These are phyloP conservation scores for Epinotia ramella DNA, from an alignment of 2,888 invertebrate genomes.

Conservation along the genomic window DNA sequence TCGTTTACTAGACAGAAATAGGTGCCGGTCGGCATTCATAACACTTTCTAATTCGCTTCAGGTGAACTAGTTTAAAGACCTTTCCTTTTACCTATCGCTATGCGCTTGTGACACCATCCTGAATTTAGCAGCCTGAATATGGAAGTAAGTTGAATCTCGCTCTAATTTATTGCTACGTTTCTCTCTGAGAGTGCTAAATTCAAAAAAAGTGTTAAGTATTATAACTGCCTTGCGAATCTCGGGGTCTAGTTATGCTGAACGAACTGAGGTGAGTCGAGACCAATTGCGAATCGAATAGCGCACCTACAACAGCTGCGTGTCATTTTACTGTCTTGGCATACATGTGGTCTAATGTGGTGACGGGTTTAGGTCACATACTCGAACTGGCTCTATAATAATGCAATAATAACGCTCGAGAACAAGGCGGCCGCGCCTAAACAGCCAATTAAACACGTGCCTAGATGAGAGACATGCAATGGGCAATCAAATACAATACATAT, in stretches of 20 bases:
- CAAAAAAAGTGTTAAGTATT: too few relatives aligned
- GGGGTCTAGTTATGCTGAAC: background rate
- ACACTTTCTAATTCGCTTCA: background rate
- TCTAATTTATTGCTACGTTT: background rate
- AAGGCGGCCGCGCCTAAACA: conserved; percentile 60
- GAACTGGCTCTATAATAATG: conserved; percentile 39
- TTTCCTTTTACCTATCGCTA: background rate
- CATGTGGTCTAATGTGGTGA: conserved; percentile 55
- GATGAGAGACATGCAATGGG: conserved; percentile 47
- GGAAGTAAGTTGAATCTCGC: too few relatives aligned
- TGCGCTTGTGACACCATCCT: background rate
- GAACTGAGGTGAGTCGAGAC: background rate
- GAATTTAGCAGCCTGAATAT: too few relatives aligned
- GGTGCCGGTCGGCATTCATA: background rate
- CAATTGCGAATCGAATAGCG: background rate
- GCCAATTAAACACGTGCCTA: conserved; percentile 59
- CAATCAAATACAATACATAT: conserved; percentile 31
- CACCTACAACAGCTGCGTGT: conserved; percentile 36
- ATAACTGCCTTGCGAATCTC: background rate
- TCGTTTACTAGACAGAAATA: conserved; percentile 27
- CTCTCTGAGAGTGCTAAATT: background rate
- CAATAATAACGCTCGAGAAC: conserved; percentile 48
- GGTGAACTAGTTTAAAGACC: background rate
- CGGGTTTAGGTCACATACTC: conserved; percentile 67
- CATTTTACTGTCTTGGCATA: conserved; percentile 39